phyloP scores from a whole-genome alignment of 2,888 invertebrate species.

The Achlya flavicornis region DNA sequence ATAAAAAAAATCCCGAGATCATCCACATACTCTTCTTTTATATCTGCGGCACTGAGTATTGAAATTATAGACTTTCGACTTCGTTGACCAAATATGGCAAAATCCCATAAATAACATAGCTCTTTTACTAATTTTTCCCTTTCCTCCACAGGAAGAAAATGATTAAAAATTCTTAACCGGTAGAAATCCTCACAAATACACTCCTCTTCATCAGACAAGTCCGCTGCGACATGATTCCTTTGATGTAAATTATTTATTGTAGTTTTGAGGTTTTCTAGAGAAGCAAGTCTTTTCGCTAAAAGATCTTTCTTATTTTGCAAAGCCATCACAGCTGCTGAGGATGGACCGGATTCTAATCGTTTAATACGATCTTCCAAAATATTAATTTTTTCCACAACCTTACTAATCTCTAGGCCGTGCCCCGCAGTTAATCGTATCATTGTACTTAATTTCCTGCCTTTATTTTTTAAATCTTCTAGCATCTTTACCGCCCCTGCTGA shows the following conservation, averaged over 20 bases:
- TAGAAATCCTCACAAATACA: conserved; percentile 71
- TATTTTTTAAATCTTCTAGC: conserved; percentile 55
- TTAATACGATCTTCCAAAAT: conserved; percentile 62
- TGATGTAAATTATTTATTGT: conserved; percentile 55
- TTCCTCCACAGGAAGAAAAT: conserved; percentile 58
- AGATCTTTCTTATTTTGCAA: conserved; percentile 65
- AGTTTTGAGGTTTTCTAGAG: conserved; percentile 64
- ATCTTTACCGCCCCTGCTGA: conserved; percentile 47
- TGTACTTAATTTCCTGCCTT: conserved; percentile 55
- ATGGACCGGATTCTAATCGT: conserved; percentile 54
- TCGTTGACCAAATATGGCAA: conserved; percentile 63
- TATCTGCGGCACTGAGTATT: conserved; percentile 67
- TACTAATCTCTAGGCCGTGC: conserved; percentile 67
- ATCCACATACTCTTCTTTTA: conserved; percentile 70
- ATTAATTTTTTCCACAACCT: conserved; percentile 63
- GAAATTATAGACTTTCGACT: conserved; percentile 71
- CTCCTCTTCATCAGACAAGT: conserved; percentile 46
- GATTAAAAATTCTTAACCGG: conserved; percentile 72
- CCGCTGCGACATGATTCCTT: conserved; percentile 42
- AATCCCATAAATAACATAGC: conserved; percentile 70
- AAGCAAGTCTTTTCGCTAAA: conserved; percentile 56
- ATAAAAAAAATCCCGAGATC: conserved; percentile 68
- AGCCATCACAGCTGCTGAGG: conserved; percentile 63
- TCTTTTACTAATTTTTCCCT: conserved; percentile 71
- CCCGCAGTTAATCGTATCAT: conserved; percentile 61